Percentiles rank a stretch among this genome's conserved stretches.
Evolutionary conservation across 92 coral and sea anemone species (phyloP).

Genomic region (Plumapathes pennacea): DNA sequence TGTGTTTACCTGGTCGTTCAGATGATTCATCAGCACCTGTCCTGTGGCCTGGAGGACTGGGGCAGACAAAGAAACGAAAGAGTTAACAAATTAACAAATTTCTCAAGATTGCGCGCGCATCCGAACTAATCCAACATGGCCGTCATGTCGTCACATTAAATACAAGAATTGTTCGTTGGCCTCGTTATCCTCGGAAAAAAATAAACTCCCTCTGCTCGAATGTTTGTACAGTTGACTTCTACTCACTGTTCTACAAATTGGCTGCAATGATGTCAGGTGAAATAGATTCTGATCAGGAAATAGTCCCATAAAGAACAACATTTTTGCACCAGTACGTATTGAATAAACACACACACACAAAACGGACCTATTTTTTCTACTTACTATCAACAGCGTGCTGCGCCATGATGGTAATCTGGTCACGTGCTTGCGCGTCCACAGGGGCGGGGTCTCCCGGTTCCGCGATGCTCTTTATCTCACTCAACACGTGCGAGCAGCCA

Average conservation of each 20-base stretch:
- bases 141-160: too few species aligned
- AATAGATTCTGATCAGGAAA: too few species aligned
- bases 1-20: conserved; percentile 47
- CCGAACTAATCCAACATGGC: too few species aligned
- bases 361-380: not conserved
- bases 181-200: too few species aligned
- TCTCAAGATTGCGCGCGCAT: not conserved
- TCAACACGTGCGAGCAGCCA: conserved; percentile 50
- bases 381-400: conserved; percentile 78
- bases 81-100: not conserved
- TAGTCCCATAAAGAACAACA: not conserved
- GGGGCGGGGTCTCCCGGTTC: conserved; percentile 3
- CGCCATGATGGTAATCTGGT: conserved; percentile 52
- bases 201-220: not conserved
- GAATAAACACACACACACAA: not conserved
- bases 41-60: conserved; percentile 67
- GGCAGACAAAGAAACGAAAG: not conserved
- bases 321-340: not conserved
- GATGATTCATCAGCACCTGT: conserved; percentile 33
- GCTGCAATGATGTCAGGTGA: too few species aligned
- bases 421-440: conserved; percentile 36
- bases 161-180: not conserved
- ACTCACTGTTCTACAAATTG: too few species aligned
- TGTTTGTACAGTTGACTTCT: too few species aligned
- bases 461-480: conserved; percentile 21